Percentiles rank a stretch among this genome's conserved stretches.
These are phyloP conservation scores for Alligator sinensis DNA, from an alignment of 2,113 vertebrate genomes.

Conservation along the genomic window DNA sequence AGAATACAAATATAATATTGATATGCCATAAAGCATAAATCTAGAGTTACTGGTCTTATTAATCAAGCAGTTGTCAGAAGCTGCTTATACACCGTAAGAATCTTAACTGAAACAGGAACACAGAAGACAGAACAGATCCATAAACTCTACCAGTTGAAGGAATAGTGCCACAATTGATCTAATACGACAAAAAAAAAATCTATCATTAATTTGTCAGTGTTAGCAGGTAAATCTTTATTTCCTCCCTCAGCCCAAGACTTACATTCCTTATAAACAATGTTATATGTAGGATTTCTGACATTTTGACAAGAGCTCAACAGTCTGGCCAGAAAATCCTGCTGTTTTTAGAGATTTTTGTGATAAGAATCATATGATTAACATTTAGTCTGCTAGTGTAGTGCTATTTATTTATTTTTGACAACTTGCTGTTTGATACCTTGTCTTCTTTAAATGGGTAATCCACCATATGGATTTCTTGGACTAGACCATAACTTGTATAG, in stretches of 20 bases:
- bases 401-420: neutral
- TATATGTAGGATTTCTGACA: neutral
- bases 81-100: neutral
- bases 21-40: neutral
- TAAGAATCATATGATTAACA: neutral
- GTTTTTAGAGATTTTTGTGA: neutral
- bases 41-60: neutral
- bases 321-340: neutral
- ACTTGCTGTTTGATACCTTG: neutral
- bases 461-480: neutral
- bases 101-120: constrained; percentile 10
- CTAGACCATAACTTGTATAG: neutral
- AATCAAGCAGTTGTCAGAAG: neutral
- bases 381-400: neutral
- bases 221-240: constrained; percentile 49
- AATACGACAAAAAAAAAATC: neutral
- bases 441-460: neutral
- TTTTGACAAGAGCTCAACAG: neutral
- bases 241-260: neutral
- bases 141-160: neutral
- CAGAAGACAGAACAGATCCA: constrained; percentile 6
- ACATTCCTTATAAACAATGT: neutral
- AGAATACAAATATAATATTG: neutral
- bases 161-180: constrained; percentile 10
- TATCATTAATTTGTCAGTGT: neutral